phyloP scores from a whole-genome alignment of 1,140 invertebrate genomes.

The Tetramorium simillimum region DNA sequence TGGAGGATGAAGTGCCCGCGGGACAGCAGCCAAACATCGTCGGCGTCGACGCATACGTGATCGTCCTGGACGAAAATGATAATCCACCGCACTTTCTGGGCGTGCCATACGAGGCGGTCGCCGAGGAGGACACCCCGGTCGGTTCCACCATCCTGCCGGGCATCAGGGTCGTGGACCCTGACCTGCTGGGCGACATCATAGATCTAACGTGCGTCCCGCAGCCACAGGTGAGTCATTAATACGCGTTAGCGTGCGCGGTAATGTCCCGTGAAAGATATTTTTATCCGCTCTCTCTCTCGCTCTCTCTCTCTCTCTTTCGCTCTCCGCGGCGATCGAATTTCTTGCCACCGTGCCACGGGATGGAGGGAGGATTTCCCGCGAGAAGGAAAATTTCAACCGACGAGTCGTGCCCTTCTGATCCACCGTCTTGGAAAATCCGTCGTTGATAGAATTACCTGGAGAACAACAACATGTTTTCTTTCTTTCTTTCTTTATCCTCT shows the following conservation, averaged over 20 bases:
- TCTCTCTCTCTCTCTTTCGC: background rate
- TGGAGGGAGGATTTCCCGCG: background rate
- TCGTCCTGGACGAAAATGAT: conserved; percentile 95
- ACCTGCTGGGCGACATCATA: conserved; percentile 92
- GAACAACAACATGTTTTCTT: background rate
- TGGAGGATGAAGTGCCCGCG: conserved; percentile 91
- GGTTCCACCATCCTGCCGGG: conserved; percentile 91
- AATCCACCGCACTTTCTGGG: conserved; percentile 92
- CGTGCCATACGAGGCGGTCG: conserved; percentile 92
- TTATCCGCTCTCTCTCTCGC: background rate
- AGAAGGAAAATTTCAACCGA: conserved; percentile 19
- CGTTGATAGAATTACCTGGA: conserved; percentile 2
- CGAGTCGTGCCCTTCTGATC: background rate
- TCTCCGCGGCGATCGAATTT: background rate
- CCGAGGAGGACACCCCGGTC: conserved; percentile 91
- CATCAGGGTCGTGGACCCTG: conserved; percentile 91
- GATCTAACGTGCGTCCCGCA: conserved; percentile 90
- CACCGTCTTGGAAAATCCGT: conserved; percentile 19
- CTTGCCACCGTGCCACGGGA: background rate
- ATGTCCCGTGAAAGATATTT: conserved; percentile 51
- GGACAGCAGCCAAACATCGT: conserved; percentile 91
- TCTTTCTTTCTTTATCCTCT: background rate
- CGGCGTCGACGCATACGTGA: conserved; percentile 91
- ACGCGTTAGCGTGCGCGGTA: conserved; percentile 41
- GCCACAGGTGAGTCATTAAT: conserved; percentile 83